These are phyloP conservation scores for Philopotamus ludificatus DNA, from an alignment of 1,140 invertebrate genomes.

Conservation along the genomic window DNA sequence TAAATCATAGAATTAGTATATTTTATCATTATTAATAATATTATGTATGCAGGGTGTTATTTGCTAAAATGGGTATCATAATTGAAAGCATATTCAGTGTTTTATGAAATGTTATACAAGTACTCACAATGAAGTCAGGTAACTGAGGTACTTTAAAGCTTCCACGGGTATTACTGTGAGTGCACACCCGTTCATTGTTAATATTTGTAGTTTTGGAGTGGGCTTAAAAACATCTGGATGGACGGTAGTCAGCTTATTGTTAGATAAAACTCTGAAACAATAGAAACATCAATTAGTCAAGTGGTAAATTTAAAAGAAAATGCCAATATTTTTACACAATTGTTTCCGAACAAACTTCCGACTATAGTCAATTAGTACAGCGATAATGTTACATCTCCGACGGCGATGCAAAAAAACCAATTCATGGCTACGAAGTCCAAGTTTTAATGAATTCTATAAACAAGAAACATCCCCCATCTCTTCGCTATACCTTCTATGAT, in stretches of 20 bases:
- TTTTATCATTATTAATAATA: too few species aligned
- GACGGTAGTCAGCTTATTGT: slow-evolving; percentile 58
- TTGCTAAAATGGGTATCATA: too few species aligned
- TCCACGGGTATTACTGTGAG: slow-evolving; percentile 53
- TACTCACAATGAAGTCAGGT: slow-evolving; percentile 60
- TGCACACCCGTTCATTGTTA: slow-evolving; percentile 59
- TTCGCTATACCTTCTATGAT: background rate
- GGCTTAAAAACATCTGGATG: slow-evolving; percentile 56
- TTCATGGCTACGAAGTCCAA: slow-evolving; percentile 43
- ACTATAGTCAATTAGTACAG: too few species aligned
- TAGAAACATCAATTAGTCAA: slow-evolving; percentile 43
- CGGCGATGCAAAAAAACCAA: slow-evolving; percentile 42
- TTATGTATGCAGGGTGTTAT: too few species aligned
- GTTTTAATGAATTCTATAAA: slow-evolving; percentile 15
- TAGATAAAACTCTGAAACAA: slow-evolving; percentile 58
- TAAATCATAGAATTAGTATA: too few species aligned
- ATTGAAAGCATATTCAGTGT: too few species aligned
- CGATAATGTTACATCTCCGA: too few species aligned
- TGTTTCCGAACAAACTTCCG: too few species aligned
- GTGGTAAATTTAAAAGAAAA: too few species aligned
- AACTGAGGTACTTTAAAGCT: slow-evolving; percentile 52
- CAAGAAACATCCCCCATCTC: background rate
- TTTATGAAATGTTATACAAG: too few species aligned
- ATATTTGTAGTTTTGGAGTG: slow-evolving; percentile 56
- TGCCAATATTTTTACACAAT: too few species aligned